phyloP scores from a whole-genome alignment of 2,888 invertebrate genomes.

The Sarcophaga variegata region DNA sequence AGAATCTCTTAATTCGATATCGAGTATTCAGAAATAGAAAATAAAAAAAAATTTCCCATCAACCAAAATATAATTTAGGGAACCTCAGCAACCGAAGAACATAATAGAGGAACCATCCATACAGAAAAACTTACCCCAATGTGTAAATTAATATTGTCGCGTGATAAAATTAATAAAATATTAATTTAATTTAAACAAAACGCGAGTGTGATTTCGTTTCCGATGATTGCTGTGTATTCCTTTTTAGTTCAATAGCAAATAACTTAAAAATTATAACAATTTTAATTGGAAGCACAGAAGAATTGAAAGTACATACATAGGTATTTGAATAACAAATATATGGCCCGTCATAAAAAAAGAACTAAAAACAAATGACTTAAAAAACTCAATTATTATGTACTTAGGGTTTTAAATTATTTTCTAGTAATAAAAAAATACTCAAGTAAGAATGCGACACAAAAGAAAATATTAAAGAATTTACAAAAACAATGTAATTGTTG shows the following conservation, averaged over 20 bases:
- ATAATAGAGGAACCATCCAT: too few relatives aligned
- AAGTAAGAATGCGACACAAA: background rate
- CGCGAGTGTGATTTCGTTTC: too few relatives aligned
- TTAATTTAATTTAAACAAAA: too few relatives aligned
- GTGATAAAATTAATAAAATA: too few relatives aligned
- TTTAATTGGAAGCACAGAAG: background rate
- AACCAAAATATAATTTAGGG: too few relatives aligned
- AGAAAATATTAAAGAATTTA: background rate
- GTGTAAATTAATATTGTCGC: too few relatives aligned
- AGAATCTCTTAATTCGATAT: background rate
- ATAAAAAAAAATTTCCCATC: too few relatives aligned
- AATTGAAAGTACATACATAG: constrained; percentile 3
- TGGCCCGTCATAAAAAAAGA: background rate
- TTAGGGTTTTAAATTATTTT: constrained; percentile 5
- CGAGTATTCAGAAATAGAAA: background rate
- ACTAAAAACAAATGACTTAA: background rate
- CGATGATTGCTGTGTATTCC: too few relatives aligned
- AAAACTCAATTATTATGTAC: background rate
- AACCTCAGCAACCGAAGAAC: too few relatives aligned
- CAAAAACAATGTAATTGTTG: background rate
- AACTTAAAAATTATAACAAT: background rate
- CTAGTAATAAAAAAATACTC: background rate
- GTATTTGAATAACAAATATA: background rate
- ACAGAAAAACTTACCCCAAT: too few relatives aligned
- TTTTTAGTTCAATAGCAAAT: background rate